Evolutionary conservation across 1,140 invertebrate genomes (phyloP), one percentile per base, ranked within the genome.

Genomic region (Euglossa dilemma): DNA sequence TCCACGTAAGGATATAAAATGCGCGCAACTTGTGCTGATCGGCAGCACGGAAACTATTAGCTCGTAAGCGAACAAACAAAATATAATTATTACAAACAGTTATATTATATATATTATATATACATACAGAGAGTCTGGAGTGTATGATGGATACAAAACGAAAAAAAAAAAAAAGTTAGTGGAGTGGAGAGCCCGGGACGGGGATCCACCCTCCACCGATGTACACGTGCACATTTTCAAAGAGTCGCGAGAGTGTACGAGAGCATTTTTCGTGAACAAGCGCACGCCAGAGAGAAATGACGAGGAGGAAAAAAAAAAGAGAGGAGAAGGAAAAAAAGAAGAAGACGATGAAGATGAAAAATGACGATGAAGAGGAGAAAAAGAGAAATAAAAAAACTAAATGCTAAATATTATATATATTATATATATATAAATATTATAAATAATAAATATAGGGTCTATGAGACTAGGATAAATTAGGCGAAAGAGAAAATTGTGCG

Each of bases 41-140:
- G 85, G 91, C 92, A 94, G 93, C 94, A 94, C 93, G 92, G 92
- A 91, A 94, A 94, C 93, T 94, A 94, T 93, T 94, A 94, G 93
- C 89, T 92, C 91, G 86, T 94, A 94, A 94, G 94, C 91, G 89
- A 91, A 94, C 92, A 94, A 94, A 94, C 91, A 94, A 94, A 94
- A 94, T 92, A 94, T 93, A 93, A 93, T 94, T 93, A 94, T 94
- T 94, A 93, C 91, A 93, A 93, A 93, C 92, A 93, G 93, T 93
- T 94, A 94, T 94, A 94, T 94, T 93, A 94, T 94, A 94, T 94
- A 94, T 94, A 93, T 93, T 93, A 94, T 93, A 94, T 93, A 93
- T 93, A 94, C 93, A 94, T 93, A 92, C 90, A 93, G 84, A 92
- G 92, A 92, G 92, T 91, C 91, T 89, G 89, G 78, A 84, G 90